These are phyloP conservation scores for Crotalus horridus DNA, from an alignment of 2,113 vertebrate genomes.

Conservation along the genomic window DNA sequence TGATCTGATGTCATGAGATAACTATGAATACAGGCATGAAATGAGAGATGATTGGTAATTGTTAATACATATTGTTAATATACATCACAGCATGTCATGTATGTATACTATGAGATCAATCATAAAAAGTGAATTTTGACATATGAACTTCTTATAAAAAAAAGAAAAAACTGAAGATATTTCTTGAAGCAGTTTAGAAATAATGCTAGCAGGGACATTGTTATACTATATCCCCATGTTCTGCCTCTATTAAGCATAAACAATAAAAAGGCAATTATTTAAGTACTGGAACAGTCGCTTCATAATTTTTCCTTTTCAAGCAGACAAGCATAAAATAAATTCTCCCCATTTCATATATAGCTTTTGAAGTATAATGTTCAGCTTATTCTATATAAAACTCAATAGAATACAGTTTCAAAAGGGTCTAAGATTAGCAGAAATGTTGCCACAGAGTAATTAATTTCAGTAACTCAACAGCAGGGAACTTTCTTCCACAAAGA, in stretches of 20 bases:
- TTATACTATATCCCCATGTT: neutral
- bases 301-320: neutral
- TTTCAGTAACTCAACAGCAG: slow-evolving; percentile 39
- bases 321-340: neutral
- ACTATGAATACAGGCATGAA: neutral
- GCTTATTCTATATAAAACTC: slow-evolving; percentile 29
- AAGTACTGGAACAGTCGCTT: neutral
- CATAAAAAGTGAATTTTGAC: neutral
- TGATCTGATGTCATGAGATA: neutral
- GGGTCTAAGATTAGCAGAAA: slow-evolving; percentile 31
- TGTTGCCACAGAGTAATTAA: slow-evolving; percentile 56
- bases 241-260: neutral
- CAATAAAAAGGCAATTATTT: neutral
- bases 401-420: slow-evolving; percentile 25
- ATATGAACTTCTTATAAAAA: neutral
- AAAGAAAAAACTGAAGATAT: neutral
- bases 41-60: neutral
- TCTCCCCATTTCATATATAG: neutral
- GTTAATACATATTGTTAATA: neutral
- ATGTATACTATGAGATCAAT: neutral
- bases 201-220: neutral
- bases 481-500: slow-evolving; percentile 28
- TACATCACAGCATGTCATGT: neutral
- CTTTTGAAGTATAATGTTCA: slow-evolving; percentile 21
- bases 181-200: neutral